Evolutionary conservation across 2,113 vertebrate genomes (phyloP).

Genomic region (Hydrochoerus hydrochaeris): DNA sequence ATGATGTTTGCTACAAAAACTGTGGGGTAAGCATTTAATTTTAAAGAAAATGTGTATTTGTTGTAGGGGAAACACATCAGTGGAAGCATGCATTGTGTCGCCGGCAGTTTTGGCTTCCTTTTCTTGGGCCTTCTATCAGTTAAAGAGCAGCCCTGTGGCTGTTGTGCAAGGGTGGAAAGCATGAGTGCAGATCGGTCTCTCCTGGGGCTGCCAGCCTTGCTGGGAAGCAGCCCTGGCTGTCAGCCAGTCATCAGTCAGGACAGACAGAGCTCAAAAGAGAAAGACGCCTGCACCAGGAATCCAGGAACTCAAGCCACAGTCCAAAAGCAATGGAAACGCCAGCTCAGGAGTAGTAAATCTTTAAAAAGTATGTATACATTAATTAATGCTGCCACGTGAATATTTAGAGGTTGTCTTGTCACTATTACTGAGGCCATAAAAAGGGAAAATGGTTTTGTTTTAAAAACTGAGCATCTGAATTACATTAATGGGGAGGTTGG

Average conservation of each 20-base stretch:
- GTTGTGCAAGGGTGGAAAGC: too few relatives aligned
- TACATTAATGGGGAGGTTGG: neutral
- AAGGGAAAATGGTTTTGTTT: neutral
- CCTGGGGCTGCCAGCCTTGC: neutral
- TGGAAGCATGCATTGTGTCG: neutral
- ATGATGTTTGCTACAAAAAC: neutral
- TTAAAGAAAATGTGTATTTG: neutral
- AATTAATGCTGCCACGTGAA: neutral
- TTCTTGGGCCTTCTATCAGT: neutral
- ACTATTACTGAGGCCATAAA: neutral
- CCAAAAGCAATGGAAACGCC: neutral
- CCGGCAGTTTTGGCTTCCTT: neutral
- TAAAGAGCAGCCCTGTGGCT: neutral
- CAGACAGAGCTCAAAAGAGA: neutral
- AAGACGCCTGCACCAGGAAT: neutral
- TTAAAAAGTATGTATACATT: neutral
- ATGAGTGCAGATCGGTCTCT: neutral
- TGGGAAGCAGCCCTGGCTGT: neutral
- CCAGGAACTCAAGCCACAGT: neutral
- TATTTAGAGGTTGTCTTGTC: neutral
- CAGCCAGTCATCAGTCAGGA: neutral
- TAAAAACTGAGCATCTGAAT: neutral
- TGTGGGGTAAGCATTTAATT: neutral
- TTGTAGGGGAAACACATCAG: rapidly evolving
- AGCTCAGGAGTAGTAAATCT: neutral